Conservation (phyloP, 2,113 vertebrate genomes). For the Beaufortia kweichowensis region DNA sequence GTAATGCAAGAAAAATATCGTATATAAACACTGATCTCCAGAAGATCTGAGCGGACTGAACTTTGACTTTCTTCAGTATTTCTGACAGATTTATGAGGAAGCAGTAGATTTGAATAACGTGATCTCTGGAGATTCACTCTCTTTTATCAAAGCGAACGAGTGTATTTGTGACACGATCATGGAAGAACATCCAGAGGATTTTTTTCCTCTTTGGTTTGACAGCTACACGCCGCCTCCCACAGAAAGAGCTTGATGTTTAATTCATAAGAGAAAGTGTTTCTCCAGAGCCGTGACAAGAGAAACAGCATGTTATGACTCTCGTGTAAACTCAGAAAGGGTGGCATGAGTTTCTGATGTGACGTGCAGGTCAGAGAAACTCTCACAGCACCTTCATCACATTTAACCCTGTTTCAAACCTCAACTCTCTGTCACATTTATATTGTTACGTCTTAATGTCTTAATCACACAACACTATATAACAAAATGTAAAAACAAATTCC, state of each 20-base stretch:
- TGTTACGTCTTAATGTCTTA: no score
- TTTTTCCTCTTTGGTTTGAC: neutral
- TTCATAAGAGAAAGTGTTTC: neutral
- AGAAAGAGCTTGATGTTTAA: slow-evolving; percentile 20
- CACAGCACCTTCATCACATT: no score
- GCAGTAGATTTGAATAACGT: neutral
- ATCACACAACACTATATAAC: no score
- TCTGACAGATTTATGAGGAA: no score
- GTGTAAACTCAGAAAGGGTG: neutral
- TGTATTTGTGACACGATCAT: slow-evolving; percentile 18
- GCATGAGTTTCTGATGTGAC: neutral
- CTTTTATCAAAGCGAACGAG: slow-evolving; percentile 1
- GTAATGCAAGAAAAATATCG: no score
- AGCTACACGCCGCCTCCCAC: neutral
- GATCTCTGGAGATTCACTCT: neutral
- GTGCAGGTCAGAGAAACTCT: no score
- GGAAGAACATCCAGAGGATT: slow-evolving; percentile 5
- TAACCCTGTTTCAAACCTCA: no score
- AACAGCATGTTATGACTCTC: slow-evolving; percentile 11
- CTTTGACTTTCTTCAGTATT: no score
- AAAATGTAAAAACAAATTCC: no score
- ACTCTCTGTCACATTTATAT: no score
- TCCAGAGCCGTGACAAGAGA: neutral
- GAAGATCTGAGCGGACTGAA: no score
- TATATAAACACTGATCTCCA: no score